Evolutionary conservation across 2,888 invertebrate species (phyloP).

Genomic region (Piscicola geometra): DNA sequence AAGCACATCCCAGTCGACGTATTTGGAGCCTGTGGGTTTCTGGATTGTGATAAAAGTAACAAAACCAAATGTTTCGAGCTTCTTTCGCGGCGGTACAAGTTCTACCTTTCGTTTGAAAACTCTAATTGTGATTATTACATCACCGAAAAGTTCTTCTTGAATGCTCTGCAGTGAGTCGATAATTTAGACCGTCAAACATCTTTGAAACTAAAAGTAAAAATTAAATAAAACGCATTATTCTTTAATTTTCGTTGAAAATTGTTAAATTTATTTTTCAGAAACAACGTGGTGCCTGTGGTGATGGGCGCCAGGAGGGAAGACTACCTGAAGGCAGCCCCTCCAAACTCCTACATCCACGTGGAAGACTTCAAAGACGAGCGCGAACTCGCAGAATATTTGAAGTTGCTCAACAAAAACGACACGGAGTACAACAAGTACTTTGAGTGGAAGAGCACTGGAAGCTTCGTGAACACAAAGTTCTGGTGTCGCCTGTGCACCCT

Average conservation of each 20-base stretch:
- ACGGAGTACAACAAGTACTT: constrained; percentile 89
- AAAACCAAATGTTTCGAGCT: constrained; percentile 33
- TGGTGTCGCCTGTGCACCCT: constrained; percentile 80
- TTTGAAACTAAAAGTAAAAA: not conserved
- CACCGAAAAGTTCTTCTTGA: constrained; percentile 43
- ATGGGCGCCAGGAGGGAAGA: constrained; percentile 41
- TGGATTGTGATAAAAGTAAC: constrained; percentile 63
- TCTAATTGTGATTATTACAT: constrained; percentile 44
- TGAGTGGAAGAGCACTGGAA: constrained; percentile 86
- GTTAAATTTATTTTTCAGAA: too few species aligned
- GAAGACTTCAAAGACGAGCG: constrained; percentile 85
- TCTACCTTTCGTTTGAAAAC: constrained; percentile 44
- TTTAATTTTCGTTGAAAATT: too few species aligned
- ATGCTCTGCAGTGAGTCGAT: constrained; percentile 37
- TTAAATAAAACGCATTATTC: not conserved
- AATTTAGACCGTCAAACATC: not conserved
- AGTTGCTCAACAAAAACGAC: constrained; percentile 78
- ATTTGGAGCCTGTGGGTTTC: constrained; percentile 66
- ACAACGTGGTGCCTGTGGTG: constrained; percentile 42
- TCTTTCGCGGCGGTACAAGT: constrained; percentile 39
- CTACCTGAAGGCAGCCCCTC: constrained; percentile 68
- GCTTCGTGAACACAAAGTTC: constrained; percentile 91
- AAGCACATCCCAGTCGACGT: constrained; percentile 67
- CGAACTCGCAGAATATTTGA: constrained; percentile 79
- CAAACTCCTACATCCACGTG: constrained; percentile 87